Evolutionary conservation across 92 coral and sea anemone species (phyloP).

Genomic region (Virgularia gustaviana): DNA sequence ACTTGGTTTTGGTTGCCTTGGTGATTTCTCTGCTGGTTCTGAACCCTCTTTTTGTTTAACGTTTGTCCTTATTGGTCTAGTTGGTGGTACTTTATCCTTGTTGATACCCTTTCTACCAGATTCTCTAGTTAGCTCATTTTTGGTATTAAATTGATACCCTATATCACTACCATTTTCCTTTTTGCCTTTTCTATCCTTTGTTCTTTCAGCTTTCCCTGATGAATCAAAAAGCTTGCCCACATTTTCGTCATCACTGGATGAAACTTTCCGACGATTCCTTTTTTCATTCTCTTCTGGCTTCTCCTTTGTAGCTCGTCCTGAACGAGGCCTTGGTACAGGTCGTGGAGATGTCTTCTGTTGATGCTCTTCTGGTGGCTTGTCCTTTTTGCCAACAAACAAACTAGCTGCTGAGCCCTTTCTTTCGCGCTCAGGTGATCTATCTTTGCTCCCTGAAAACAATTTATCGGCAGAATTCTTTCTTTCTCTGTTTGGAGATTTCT

Average conservation of each 20-base stretch:
- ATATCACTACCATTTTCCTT: background rate
- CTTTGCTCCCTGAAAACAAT: background rate
- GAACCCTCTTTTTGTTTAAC: background rate
- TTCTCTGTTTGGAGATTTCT: background rate
- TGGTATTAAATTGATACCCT: background rate
- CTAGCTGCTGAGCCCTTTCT: background rate
- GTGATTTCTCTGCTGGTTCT: background rate
- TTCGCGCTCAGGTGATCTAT: background rate
- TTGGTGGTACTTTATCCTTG: constrained; percentile 3
- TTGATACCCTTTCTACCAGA: background rate
- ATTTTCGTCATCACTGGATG: background rate
- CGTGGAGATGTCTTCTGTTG: constrained; percentile 3
- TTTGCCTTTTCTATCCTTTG: background rate
- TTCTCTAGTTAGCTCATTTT: background rate
- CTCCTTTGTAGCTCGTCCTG: background rate
- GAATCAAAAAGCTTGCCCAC: constrained; percentile 23
- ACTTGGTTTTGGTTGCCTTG: background rate
- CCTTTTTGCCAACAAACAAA: constrained; percentile 6
- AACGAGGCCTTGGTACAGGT: constrained; percentile 30
- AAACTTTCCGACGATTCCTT: background rate
- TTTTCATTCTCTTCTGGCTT: background rate
- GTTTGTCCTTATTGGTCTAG: constrained; percentile 3
- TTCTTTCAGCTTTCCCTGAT: constrained; percentile 11
- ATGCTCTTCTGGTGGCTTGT: background rate
- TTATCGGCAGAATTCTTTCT: background rate